These are phyloP conservation scores for Pelecanoides urinatrix DNA, from an alignment of 2,113 vertebrate genomes.

Conservation along the genomic window DNA sequence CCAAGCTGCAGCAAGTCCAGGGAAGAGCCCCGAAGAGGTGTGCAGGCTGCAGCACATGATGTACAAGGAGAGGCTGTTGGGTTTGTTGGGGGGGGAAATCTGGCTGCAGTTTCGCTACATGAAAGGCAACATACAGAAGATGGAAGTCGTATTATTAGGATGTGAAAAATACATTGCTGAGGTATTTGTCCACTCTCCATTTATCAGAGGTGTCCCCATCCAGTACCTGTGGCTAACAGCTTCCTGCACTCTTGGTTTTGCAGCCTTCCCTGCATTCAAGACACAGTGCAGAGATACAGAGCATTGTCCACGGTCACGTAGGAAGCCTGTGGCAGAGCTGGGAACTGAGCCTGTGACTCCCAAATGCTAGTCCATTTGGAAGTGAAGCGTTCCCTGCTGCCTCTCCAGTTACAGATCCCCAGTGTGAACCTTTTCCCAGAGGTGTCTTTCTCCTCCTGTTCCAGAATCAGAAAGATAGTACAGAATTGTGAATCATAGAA, in stretches of 20 bases:
- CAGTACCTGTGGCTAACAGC: background rate
- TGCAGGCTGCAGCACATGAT: background rate
- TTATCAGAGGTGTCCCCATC: background rate
- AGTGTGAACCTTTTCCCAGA: background rate
- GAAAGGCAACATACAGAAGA: background rate
- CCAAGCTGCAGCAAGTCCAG: background rate
- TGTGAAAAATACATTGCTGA: background rate
- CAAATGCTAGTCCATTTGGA: no score
- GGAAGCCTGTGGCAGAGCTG: background rate
- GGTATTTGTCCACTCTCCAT: background rate
- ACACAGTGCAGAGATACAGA: background rate
- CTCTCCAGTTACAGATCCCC: no score
- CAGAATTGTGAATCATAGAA: background rate
- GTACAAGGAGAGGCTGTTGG: background rate
- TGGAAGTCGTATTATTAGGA: background rate
- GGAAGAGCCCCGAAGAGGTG: background rate
- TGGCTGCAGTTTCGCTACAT: background rate
- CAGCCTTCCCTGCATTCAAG: background rate
- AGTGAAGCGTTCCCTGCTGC: background rate
- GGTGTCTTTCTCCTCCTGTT: background rate
- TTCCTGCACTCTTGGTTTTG: background rate
- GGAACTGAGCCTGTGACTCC: background rate
- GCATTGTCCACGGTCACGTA: rapidly evolving
- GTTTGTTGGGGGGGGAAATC: background rate
- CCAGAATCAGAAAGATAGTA: background rate